Base-by-base conservation (phyloP, 2,888 invertebrate genomes). In the Pharmacophagus antenor region DNA sequence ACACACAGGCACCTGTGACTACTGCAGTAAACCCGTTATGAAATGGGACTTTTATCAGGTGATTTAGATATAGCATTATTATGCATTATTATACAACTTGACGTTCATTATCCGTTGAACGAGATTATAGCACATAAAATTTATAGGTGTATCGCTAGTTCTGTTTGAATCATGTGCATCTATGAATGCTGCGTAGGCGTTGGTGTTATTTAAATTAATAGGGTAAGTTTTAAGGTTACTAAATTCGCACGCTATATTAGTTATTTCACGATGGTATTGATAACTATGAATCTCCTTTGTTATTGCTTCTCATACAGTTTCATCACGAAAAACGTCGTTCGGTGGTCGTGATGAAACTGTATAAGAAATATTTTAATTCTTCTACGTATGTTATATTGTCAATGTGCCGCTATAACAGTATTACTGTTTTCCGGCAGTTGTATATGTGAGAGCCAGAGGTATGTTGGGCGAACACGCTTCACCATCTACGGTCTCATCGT, bases 81-180 rank as follows among this genome's bases (percentile, higher is more conserved):
- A 54, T 58, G 52, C 63, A 60, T 64, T 63, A 60, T 63, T 53
- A 50, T 56, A 21, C 15, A 49, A 54, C 37, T 21, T n/a, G 25
- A 67, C 67, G 74, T 69, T 71, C 74, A 70, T 60, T 63, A 71
- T 65, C 70, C 72, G 65, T 63, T 59, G 42, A 18, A n/a, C 27
- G 10, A 42, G 18, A 42, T 44, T 44, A n/a, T 70, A 47, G 27
- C 41, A 44, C 18, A 42, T 66, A 71, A 79, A 80, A 85, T 82
- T 85, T 78, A 85, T 86, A 82, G 76, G 72, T 65, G 70, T 69
- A 82, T 86, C 73, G 84, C 87, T 83, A 86, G 85, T 71, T 77
- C 77, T 77, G 80, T 80, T n/a, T 85, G 84, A 79, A 66, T 70
- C 64, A 63, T 65, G 66, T 68, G 68, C 74, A 77, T 72, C 75